Evolutionary conservation across 2,113 vertebrate genomes (phyloP).

Genomic region (Grammomys dolichurus): DNA sequence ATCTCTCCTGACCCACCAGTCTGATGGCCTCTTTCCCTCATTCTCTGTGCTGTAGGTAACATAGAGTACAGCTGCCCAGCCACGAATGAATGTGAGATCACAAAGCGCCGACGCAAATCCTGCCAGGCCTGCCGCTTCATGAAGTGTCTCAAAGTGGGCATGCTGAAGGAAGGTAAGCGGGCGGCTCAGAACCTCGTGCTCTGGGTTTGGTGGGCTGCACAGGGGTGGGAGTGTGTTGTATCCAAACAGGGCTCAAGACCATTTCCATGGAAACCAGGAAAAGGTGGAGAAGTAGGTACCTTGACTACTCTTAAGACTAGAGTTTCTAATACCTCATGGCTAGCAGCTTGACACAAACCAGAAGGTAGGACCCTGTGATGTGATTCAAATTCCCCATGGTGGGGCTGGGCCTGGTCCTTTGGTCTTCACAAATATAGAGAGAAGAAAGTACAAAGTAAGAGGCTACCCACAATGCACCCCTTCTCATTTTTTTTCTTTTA

Average conservation of each 20-base stretch:
- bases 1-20: background rate
- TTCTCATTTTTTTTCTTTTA: background rate
- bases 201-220: background rate
- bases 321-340: background rate
- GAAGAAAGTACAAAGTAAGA: background rate
- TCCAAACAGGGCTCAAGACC: background rate
- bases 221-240: rapidly evolving
- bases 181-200: background rate
- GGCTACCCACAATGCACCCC: too few species aligned
- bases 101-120: slow-evolving; percentile 99
- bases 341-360: background rate
- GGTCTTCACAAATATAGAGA: background rate
- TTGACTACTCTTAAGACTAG: background rate
- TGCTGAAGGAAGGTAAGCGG: slow-evolving; percentile 99
- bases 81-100: slow-evolving; percentile 99
- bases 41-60: slow-evolving; percentile 92
- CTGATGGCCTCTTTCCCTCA: slow-evolving; percentile 78
- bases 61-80: slow-evolving; percentile 99
- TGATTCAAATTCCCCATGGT: background rate
- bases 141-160: slow-evolving; percentile 99
- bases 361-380: background rate
- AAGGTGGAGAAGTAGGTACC: slow-evolving; percentile 58
- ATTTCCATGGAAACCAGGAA: slow-evolving; percentile 54
- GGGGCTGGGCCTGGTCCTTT: background rate
- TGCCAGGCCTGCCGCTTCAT: slow-evolving; percentile 99